Conservation (phyloP, 2,113 vertebrate genomes). For the Rhadina sibilatrix region DNA sequence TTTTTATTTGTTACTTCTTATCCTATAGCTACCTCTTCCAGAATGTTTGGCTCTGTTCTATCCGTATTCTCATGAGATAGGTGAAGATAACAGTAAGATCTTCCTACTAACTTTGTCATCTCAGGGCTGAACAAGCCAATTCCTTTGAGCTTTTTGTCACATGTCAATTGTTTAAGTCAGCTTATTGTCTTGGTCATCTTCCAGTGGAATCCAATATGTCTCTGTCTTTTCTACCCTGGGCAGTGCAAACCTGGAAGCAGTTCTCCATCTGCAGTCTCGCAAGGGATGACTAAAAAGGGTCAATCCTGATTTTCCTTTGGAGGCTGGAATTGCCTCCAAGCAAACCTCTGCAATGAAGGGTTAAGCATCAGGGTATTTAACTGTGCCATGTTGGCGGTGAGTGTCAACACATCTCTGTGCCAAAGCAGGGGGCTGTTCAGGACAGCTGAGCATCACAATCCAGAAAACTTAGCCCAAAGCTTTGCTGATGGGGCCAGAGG, state of each 20-base stretch:
- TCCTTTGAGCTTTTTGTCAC: background rate
- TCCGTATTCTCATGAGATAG: background rate
- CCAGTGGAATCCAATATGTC: background rate
- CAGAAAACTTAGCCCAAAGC: conserved; percentile 12
- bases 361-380: background rate
- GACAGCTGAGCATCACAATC: conserved; percentile 20
- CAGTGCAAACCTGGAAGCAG: background rate
- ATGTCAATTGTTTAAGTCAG: background rate
- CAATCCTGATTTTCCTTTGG: background rate
- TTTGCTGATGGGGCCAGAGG: conserved; percentile 50
- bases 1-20: background rate
- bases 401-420: background rate
- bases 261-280: background rate
- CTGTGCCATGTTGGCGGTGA: background rate
- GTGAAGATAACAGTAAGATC: background rate
- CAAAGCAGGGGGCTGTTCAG: conserved; percentile 15
- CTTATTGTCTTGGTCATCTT: background rate
- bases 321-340: background rate
- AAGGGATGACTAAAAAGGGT: background rate
- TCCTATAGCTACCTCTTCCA: background rate
- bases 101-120: background rate
- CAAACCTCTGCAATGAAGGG: background rate
- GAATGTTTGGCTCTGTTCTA: background rate
- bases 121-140: background rate
- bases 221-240: background rate